Base-by-base conservation (phyloP, 92 coral and sea anemone genomes). In the Epizoanthus stellaris region DNA sequence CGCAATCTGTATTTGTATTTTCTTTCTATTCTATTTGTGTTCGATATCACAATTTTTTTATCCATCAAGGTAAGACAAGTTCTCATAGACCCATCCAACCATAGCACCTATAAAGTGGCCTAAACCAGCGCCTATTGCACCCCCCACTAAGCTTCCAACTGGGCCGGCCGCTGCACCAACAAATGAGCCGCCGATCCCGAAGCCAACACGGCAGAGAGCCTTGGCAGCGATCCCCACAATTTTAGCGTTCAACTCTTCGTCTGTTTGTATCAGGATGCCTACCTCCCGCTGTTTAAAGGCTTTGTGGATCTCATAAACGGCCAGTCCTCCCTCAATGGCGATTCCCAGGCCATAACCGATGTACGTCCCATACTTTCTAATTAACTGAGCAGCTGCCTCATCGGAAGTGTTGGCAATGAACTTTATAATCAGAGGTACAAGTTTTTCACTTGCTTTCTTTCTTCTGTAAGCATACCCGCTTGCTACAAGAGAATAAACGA, bases 181-280 rank as follows among this genome's bases (percentile, higher is more conserved):
- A 15, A 38, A 8, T 42, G 75, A 70, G 56, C 75, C 56, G 1
- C 21, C 30, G 9, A 70, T 40, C 20, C 75, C 75, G 3, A 39
- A 39, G 7, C 75, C 40, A 2, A 70, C 56, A 13, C 75, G 56
- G 23, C 75, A 45, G n/a, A 70, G 25, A 13, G 75, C 75, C 56
- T 70, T 70, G 75, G 75, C 75, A 70, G 36, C 56, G 23, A 70
- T 70, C 23, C 9, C 75, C 15, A 70, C 23, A 70, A 70, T 17
- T 15, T 70, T 40, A 7, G 56, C 75, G 54, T 70, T 13, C 25
- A 70, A 42, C 56, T 40, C 4, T 4, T 70, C 54, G 30, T 70
- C 75, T 39, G 75, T 36, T 69, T 13, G 20, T 42, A 69, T 70
- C 17, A 65, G 38, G 25, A 70, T 40, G 75, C 75, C 75, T 10